Base-by-base conservation (phyloP, 2,888 invertebrate genomes). In the Yponomeuta malinellus region DNA sequence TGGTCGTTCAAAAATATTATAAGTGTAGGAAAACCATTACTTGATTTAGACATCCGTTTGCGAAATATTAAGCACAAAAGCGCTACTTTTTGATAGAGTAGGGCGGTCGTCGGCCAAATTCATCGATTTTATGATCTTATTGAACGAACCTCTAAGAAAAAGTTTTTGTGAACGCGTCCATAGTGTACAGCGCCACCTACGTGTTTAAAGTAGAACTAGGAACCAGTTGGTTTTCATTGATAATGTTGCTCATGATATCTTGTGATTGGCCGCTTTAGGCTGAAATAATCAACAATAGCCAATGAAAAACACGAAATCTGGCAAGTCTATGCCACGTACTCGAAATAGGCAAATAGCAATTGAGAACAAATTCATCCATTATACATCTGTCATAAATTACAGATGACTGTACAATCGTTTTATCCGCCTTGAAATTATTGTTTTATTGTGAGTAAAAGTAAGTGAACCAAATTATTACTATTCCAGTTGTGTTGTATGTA, bases 401-500 rank as follows among this genome's bases (percentile, higher is more conserved):
- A 86, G 85, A 87, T 90, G 90, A 90, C 89, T 90, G 88, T 88
- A 85, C 86, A 86, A 81, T 86, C 84, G 81, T 85, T 85, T 83
- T 83, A 84, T 88, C 89, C 88, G 87, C 87, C 86, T 88, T 83
- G 78, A 84, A 81, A 79, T 81, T 83, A 78, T 79, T 81, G 75
- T 79, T 83, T 79, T 81, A 80, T 75, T 76, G 78, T 79, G 76
- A 77, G 75, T 76, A 78, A 78, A 84, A 83, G 88, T 88, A 85
- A 88, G 88, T 89, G 86, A 72, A 59, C 33, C 65, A 33, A 31
- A n/a, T 65, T 64, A 68, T 23, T 10, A 10, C 29, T 65, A n/a
- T 33, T 65, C 10, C 29, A 2, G 15, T 68, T 29, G 43, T 43
- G 43, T 8, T 43, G 43, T 43, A 6, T 43, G 1, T 43, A 1